phyloP scores from a whole-genome alignment of 2,888 invertebrate genomes.

The Heliconius hortense region DNA sequence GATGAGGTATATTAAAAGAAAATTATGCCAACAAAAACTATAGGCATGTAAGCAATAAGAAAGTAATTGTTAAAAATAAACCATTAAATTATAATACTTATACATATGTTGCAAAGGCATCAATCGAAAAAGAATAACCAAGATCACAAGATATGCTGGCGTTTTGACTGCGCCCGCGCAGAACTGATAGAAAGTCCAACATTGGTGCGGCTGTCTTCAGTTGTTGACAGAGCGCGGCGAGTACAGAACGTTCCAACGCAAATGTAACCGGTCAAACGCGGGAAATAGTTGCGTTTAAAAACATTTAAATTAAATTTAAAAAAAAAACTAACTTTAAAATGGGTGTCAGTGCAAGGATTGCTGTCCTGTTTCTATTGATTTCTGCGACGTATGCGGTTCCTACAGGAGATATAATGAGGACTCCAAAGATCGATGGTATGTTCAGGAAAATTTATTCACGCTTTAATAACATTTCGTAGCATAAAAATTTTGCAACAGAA shows the following conservation, averaged over 20 bases:
- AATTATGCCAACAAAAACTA: background rate
- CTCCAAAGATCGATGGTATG: constrained; percentile 64
- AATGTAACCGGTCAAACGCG: constrained; percentile 75
- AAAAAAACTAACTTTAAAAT: constrained; percentile 54
- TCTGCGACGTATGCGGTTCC: constrained; percentile 68
- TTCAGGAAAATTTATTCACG: constrained; percentile 34
- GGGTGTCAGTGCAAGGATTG: constrained; percentile 77
- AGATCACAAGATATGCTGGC: constrained; percentile 10
- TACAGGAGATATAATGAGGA: constrained; percentile 57
- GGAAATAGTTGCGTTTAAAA: constrained; percentile 75
- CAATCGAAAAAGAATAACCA: constrained; percentile 10
- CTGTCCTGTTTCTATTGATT: constrained; percentile 65
- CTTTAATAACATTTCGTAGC: constrained; percentile 1
- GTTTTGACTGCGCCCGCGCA: constrained; percentile 62
- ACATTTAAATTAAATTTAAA: constrained; percentile 47
- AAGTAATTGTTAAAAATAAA: background rate
- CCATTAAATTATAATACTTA: background rate
- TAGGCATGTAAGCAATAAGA: background rate
- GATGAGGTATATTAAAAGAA: background rate
- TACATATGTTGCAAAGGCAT: constrained; percentile 1
- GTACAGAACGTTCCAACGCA: constrained; percentile 67
- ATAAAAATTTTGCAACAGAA: background rate
- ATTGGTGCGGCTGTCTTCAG: constrained; percentile 55
- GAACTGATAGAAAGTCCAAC: constrained; percentile 76
- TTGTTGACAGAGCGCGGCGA: constrained; percentile 63